Evolutionary conservation across 1,140 invertebrate genomes (phyloP).

Genomic region (Agrilus planipennis): DNA sequence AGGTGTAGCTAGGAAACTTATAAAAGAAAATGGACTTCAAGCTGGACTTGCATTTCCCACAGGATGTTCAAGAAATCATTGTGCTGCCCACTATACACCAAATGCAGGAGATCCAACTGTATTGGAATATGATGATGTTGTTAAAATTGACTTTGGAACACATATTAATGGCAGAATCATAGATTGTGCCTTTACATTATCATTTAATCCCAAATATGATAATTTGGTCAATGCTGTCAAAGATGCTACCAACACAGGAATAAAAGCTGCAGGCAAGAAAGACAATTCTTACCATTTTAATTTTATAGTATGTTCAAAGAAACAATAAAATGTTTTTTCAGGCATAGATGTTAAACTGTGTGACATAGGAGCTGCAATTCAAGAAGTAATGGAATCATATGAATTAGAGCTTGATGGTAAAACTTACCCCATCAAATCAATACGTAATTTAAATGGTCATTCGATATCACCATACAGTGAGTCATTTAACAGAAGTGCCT

Average conservation of each 20-base stretch:
- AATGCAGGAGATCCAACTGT: constrained; percentile 96
- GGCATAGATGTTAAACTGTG: constrained; percentile 97
- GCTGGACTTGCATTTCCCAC: constrained; percentile 98
- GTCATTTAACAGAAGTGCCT: too few relatives aligned
- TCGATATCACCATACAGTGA: constrained; percentile 92
- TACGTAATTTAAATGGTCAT: constrained; percentile 97
- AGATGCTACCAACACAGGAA: constrained; percentile 96
- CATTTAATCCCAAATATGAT: constrained; percentile 96
- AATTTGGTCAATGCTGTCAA: constrained; percentile 89
- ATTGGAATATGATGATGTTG: constrained; percentile 91
- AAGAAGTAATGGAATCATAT: constrained; percentile 99
- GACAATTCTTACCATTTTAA: neutral
- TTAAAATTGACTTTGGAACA: constrained; percentile 99
- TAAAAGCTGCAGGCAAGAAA: constrained; percentile 48
- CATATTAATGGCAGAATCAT: constrained; percentile 98
- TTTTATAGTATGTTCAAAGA: too few relatives aligned
- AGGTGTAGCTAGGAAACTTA: constrained; percentile 77
- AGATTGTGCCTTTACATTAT: constrained; percentile 96
- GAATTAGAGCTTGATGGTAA: constrained; percentile 97
- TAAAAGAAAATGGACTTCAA: constrained; percentile 90
- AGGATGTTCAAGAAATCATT: constrained; percentile 96
- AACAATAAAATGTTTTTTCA: constrained; percentile 16
- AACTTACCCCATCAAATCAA: constrained; percentile 93
- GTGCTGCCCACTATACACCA: constrained; percentile 98
- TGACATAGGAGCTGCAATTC: constrained; percentile 94